Percentiles rank a stretch among this genome's conserved stretches.
These are phyloP conservation scores for Palloptera scutellata DNA, from an alignment of 2,888 invertebrate species.

Conservation along the genomic window DNA sequence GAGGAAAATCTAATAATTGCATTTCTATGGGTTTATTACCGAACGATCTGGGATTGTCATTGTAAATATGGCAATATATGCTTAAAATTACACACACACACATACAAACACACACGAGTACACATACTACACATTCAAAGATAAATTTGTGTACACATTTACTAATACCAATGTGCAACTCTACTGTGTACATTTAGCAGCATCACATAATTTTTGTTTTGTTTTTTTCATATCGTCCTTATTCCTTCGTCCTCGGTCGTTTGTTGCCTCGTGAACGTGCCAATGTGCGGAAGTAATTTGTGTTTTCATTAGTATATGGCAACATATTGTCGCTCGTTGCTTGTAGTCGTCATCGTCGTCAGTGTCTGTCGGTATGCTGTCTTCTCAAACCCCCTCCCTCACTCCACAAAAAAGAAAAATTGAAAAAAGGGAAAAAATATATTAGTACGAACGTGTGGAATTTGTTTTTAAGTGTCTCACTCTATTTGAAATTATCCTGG, in stretches of 20 bases:
- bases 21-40: constrained; percentile 49
- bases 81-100: neutral
- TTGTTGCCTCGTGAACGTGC: constrained; percentile 48
- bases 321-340: constrained; percentile 38
- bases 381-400: too few species aligned
- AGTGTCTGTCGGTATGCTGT: constrained; percentile 19
- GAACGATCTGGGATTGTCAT: constrained; percentile 36
- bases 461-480: constrained; percentile 34
- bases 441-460: constrained; percentile 27
- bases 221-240: too few species aligned
- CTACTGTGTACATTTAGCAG: too few species aligned
- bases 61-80: constrained; percentile 27
- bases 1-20: constrained; percentile 50
- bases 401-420: neutral
- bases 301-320: constrained; percentile 58
- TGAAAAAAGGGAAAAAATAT: neutral
- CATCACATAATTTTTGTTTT: too few species aligned
- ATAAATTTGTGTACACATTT: constrained; percentile 1
- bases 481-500: neutral
- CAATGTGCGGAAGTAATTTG: constrained; percentile 61
- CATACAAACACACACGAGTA: neutral
- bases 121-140: constrained; percentile 1
- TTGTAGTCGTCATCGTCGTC: too few species aligned
- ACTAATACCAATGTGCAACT: neutral
- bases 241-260: too few species aligned